A percentile compares a stretch with the other conserved stretches of the same genome.
Evolutionary conservation across 2,888 invertebrate species (phyloP).

Genomic region (Lomographa bimaculata): DNA sequence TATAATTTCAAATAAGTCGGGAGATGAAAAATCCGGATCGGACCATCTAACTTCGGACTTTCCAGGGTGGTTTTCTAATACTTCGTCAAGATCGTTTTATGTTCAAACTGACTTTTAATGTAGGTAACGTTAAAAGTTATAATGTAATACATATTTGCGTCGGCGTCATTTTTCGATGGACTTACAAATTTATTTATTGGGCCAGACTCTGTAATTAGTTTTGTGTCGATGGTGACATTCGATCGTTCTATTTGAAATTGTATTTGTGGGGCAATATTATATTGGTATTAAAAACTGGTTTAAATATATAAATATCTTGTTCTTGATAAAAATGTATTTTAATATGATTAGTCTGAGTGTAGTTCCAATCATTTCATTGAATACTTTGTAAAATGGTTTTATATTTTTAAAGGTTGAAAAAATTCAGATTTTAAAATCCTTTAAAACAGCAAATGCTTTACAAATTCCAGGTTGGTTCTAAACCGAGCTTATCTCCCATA

Average conservation of each 20-base stretch:
- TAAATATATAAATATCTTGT: too few species aligned
- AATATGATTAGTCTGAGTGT: too few species aligned
- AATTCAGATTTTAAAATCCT: too few species aligned
- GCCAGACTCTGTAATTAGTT: slow-evolving; percentile 29
- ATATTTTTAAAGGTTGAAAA: too few species aligned
- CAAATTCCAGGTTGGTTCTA: slow-evolving; percentile 14
- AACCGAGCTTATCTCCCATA: slow-evolving; percentile 25
- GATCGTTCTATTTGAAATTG: slow-evolving; percentile 2
- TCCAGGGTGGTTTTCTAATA: slow-evolving; percentile 29
- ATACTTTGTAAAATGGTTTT: too few species aligned
- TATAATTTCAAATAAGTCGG: slow-evolving; percentile 80
- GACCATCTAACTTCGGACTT: slow-evolving; percentile 70
- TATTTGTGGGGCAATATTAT: background rate
- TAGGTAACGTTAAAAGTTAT: slow-evolving; percentile 57
- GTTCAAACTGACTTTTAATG: slow-evolving; percentile 74
- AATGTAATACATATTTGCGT: slow-evolving; percentile 53
- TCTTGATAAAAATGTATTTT: too few species aligned
- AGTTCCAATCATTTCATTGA: too few species aligned
- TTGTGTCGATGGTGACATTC: slow-evolving; percentile 27
- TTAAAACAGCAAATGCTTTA: slow-evolving; percentile 8
- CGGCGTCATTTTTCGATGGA: slow-evolving; percentile 38
- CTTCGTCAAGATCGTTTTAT: slow-evolving; percentile 56
- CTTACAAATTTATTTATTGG: slow-evolving; percentile 33
- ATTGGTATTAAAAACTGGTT: too few species aligned
- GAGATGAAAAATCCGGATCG: slow-evolving; percentile 80